Percentiles rank a stretch among this genome's conserved stretches.
phyloP scores from a whole-genome alignment of 92 coral and sea anemone genomes.

The Actinernus sp. region DNA sequence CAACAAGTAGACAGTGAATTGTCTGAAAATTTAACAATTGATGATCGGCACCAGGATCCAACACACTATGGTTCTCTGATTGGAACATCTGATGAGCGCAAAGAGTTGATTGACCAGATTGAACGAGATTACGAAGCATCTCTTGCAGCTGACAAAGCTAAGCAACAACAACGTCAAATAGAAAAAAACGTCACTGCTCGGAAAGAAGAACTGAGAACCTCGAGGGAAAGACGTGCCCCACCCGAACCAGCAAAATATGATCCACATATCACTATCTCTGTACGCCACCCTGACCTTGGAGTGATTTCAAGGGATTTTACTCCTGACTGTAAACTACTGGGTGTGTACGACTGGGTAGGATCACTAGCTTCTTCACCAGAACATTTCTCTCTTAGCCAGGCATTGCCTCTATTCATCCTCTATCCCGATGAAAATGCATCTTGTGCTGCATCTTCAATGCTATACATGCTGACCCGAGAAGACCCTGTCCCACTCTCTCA shows the following conservation, averaged over 20 bases:
- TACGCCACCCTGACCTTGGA: slow-evolving; percentile 42
- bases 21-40: too few relatives aligned
- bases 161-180: slow-evolving; percentile 12
- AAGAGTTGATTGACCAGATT: slow-evolving; percentile 16
- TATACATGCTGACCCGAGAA: slow-evolving; percentile 5
- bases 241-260: slow-evolving; percentile 5
- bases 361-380: slow-evolving; percentile 40
- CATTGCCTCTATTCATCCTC: slow-evolving; percentile 3
- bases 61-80: slow-evolving; percentile 29
- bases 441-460: slow-evolving; percentile 2
- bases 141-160: slow-evolving; percentile 22
- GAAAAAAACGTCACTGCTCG: not conserved
- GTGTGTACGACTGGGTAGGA: slow-evolving; percentile 52
- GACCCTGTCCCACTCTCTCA: slow-evolving; percentile 7
- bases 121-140: slow-evolving; percentile 34
- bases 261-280: slow-evolving; percentile 35
- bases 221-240: slow-evolving; percentile 20
- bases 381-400: slow-evolving; percentile 10
- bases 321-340: slow-evolving; percentile 12
- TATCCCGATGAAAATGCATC: slow-evolving; percentile 21
- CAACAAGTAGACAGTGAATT: too few relatives aligned
- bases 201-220: slow-evolving; percentile 16
- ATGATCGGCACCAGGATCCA: too few relatives aligned
- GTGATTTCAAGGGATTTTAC: slow-evolving; percentile 26
- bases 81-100: slow-evolving; percentile 45